Conservation (phyloP, 2,888 invertebrate species). For the Taenaris catops region DNA sequence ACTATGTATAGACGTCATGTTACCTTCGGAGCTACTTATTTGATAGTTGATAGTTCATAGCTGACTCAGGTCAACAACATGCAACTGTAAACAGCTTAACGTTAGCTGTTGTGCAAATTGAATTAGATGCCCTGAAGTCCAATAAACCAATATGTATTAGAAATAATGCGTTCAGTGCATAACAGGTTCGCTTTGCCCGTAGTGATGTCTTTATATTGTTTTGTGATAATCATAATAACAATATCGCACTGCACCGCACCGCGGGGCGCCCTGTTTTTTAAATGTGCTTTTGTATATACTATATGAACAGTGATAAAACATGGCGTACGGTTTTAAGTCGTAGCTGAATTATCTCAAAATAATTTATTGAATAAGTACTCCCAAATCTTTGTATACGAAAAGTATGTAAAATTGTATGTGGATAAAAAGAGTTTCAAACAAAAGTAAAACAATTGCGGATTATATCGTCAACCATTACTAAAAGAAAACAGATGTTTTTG, state of each 20-base stretch:
- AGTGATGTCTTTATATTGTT: conserved; percentile 10
- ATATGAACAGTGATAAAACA: too few relatives aligned
- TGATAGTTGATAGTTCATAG: conserved; percentile 13
- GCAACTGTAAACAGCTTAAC: conserved; percentile 36
- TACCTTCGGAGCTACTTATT: conserved; percentile 11
- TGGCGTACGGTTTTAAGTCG: too few relatives aligned
- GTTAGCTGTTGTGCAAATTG: conserved; percentile 46
- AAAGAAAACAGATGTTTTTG: conserved; percentile 7
- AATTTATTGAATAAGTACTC: too few relatives aligned
- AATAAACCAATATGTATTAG: conserved; percentile 39
- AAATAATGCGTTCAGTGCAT: conserved; percentile 45
- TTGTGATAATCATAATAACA: not conserved
- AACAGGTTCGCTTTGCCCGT: conserved; percentile 23
- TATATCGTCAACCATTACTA: conserved; percentile 3
- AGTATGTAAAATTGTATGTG: too few relatives aligned
- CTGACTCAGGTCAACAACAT: conserved; percentile 48
- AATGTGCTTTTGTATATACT: too few relatives aligned
- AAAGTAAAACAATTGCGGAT: too few relatives aligned
- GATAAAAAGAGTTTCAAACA: too few relatives aligned
- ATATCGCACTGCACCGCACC: not conserved
- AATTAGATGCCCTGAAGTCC: conserved; percentile 49
- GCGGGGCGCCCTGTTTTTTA: too few relatives aligned
- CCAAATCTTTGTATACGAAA: too few relatives aligned
- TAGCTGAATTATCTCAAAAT: too few relatives aligned
- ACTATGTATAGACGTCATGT: too few relatives aligned